A percentile compares a stretch with the other conserved stretches of the same genome.
Conservation (phyloP, 2,797 vertebrate species). For the Steatocranus sp. region DNA sequence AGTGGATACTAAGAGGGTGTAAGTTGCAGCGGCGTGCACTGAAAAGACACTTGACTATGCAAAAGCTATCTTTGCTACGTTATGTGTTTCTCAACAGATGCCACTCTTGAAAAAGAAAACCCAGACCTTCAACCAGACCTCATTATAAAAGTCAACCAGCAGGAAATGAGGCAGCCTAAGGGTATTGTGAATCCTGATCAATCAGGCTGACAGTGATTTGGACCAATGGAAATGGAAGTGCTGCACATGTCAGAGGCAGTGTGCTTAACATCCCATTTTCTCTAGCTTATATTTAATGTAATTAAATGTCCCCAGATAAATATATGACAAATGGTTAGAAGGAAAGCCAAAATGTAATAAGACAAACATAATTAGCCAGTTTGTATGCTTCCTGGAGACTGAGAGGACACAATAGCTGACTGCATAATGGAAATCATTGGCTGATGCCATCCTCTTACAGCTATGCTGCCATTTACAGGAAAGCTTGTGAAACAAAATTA, state of each 20-base stretch:
- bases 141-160: constrained; percentile 50
- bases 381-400: constrained; percentile 60
- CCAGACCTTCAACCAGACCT: constrained; percentile 50
- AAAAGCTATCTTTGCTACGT: not conserved
- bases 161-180: constrained; percentile 58
- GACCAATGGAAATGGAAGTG: constrained; percentile 41
- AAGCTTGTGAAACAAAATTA: constrained; percentile 2
- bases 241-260: constrained; percentile 33
- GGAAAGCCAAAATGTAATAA: constrained; percentile 57
- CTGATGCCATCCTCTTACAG: constrained; percentile 9
- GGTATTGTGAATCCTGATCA: constrained; percentile 45
- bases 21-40: not conserved
- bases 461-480: constrained; percentile 1
- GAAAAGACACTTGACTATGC: constrained; percentile 1
- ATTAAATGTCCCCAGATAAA: constrained; percentile 55
- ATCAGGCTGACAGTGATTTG: constrained; percentile 55
- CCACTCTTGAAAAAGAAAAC: constrained; percentile 34
- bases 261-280: constrained; percentile 30
- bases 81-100: constrained; percentile 36
- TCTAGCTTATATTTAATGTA: constrained; percentile 36
- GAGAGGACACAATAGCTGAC: constrained; percentile 18
- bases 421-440: constrained; percentile 18
- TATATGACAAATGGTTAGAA: constrained; percentile 50
- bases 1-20: constrained; percentile 6
- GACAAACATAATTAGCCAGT: constrained; percentile 61